Evolutionary conservation across 2,113 vertebrate genomes (phyloP).

Genomic region (Sander lucioperca): DNA sequence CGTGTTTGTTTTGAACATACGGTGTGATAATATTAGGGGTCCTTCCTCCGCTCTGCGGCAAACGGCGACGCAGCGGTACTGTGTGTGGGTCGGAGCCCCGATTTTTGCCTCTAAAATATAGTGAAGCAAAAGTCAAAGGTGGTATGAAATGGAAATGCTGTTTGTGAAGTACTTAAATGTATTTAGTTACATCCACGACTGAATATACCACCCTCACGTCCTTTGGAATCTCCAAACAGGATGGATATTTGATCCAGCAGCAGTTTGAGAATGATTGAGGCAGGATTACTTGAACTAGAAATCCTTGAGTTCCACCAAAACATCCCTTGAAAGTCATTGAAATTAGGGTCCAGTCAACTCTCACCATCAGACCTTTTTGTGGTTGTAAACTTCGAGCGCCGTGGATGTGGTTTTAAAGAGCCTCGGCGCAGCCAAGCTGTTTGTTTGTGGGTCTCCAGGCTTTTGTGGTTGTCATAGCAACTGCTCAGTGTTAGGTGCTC

Average conservation of each 20-base stretch:
- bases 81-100: no score
- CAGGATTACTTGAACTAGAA: no score
- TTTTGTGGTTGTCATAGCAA: constrained; percentile 74
- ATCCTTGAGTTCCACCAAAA: neutral
- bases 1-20: no score
- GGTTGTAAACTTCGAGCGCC: constrained; percentile 33
- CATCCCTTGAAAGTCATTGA: neutral
- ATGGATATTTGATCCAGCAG: neutral
- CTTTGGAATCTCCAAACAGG: neutral
- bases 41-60: no score
- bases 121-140: neutral
- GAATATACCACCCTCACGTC: neutral
- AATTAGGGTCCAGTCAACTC: neutral
- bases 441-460: constrained; percentile 77
- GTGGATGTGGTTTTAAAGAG: constrained; percentile 31
- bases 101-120: neutral
- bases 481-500: constrained; percentile 53
- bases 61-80: no score
- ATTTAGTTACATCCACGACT: neutral
- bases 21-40: no score
- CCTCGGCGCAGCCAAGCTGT: constrained; percentile 45
- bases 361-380: constrained; percentile 29
- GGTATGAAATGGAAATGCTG: no score
- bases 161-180: neutral
- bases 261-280: neutral